Evolutionary conservation across 2,888 invertebrate species (phyloP).

Genomic region (Cordylochernes scorpioides): DNA sequence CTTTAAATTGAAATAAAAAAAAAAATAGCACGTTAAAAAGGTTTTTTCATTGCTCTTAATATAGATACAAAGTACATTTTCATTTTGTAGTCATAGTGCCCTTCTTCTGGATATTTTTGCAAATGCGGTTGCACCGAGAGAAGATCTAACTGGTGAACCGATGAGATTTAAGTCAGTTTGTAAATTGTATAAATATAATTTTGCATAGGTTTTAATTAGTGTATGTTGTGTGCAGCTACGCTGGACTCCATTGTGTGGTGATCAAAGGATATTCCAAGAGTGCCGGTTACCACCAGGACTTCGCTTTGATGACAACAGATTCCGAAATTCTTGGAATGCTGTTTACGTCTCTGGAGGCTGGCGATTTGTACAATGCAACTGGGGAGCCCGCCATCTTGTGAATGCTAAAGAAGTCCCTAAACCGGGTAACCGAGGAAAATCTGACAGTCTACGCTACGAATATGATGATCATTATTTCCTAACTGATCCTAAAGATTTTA

Average conservation of each 20-base stretch:
- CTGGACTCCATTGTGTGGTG: constrained; percentile 90
- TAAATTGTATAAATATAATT: no score
- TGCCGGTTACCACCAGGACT: constrained; percentile 97
- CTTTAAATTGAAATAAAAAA: no score
- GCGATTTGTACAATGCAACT: constrained; percentile 97
- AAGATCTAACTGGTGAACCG: constrained; percentile 82
- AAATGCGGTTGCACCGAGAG: constrained; percentile 80
- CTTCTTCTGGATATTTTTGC: constrained; percentile 92
- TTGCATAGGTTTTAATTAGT: no score
- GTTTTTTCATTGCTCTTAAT: no score
- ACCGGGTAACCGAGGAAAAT: constrained; percentile 24
- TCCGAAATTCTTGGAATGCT: constrained; percentile 97
- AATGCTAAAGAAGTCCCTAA: constrained; percentile 35
- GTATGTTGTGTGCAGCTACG: constrained; percentile 50
- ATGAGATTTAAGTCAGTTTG: constrained; percentile 97
- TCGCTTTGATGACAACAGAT: constrained; percentile 68
- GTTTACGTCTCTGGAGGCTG: constrained; percentile 95
- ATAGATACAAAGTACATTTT: no score
- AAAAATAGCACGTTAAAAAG: no score
- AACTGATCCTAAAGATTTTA: constrained; percentile 93
- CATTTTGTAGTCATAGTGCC: constrained; percentile 61
- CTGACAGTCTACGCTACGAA: constrained; percentile 75
- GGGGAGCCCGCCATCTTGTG: constrained; percentile 89
- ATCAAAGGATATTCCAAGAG: constrained; percentile 97
- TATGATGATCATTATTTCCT: constrained; percentile 99